Evolutionary conservation across 2,797 vertebrate genomes (phyloP), one percentile per base, ranked within the genome.

Genomic region (Luscinia megarhynchos): DNA sequence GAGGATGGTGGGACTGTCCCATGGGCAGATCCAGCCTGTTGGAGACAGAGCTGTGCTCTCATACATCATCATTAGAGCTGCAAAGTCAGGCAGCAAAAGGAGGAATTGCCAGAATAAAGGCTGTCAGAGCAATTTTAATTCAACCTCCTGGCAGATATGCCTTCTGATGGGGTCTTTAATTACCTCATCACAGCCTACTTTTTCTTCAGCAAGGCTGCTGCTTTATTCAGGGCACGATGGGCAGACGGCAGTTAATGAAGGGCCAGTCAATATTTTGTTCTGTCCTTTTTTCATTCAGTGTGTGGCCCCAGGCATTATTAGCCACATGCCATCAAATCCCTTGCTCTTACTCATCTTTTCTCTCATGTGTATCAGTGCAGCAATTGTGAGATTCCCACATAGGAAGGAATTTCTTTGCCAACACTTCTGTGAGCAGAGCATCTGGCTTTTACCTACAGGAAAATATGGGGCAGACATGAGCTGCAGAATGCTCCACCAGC

Each of bases 41-140:
- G 91, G 74, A 84, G 41, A 66, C 1, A 0, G 85, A 90, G 95
- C 91, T 95, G 80, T 70, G 94, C 66, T 59, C 80, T 95, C 94
- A 89, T 95, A 87, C 70, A 95, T 96, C 93, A 96, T 94, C 89
- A 87, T 95, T 95, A 94, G 79, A 83, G 76, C 94, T 92, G 76
- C 92, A 92, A 88, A 94, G 59, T 57, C 69, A 84, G 91, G 92
- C 79, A 96, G 87, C 73, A 93, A 73, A 81, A 91, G 80, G 59
- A 93, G 79, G 79, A 94, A 94, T 95, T 92, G 80, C 80, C 83
- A 82, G 89, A 93, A 84, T 91, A 91, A 96, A 94, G 79, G 87
- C 94, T 94, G 92, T 94, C 93, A 94, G 91, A 89, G 66, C 46
- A 91, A 95, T 95, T 96, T 93, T 86, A 93, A 94, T 96, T 94